Conservation (phyloP, 1,140 invertebrate genomes). For the Conus betulinus region DNA sequence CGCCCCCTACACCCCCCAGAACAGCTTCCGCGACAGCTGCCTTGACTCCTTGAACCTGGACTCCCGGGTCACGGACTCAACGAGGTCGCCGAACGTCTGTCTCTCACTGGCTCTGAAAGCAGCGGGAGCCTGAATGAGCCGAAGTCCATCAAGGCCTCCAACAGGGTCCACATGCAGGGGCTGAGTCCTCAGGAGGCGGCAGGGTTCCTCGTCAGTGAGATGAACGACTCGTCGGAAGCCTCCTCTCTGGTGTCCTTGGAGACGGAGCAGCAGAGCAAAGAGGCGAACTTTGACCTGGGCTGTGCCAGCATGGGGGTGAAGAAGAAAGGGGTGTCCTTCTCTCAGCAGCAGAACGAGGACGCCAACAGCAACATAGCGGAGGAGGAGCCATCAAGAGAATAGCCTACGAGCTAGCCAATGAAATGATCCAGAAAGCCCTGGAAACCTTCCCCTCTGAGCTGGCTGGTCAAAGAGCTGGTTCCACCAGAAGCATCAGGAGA, state of each 20-base stretch:
- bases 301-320: not conserved
- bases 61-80: constrained; percentile 35
- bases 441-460: constrained; percentile 47
- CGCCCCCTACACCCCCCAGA: constrained; percentile 50
- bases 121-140: constrained; percentile 20
- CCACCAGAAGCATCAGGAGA: not conserved
- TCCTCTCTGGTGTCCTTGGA: too few relatives aligned
- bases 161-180: constrained; percentile 14
- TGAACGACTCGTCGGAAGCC: not conserved
- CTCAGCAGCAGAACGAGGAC: not conserved
- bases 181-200: not conserved
- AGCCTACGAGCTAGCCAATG: constrained; percentile 55
- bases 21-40: constrained; percentile 47
- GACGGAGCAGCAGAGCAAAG: not conserved
- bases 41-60: not conserved
- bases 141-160: not conserved
- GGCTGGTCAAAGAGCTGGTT: constrained; percentile 8
- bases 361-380: constrained; percentile 12
- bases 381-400: constrained; percentile 45
- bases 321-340: constrained; percentile 1
- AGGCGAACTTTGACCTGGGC: not conserved
- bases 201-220: constrained; percentile 1
- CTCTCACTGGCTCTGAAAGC: constrained; percentile 17
- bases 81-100: constrained; percentile 41
- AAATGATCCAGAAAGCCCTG: constrained; percentile 60